Evolutionary conservation across 2,888 invertebrate genomes (phyloP), one percentile per base, ranked within the genome.

Genomic region (Maniola hyperantus): DNA sequence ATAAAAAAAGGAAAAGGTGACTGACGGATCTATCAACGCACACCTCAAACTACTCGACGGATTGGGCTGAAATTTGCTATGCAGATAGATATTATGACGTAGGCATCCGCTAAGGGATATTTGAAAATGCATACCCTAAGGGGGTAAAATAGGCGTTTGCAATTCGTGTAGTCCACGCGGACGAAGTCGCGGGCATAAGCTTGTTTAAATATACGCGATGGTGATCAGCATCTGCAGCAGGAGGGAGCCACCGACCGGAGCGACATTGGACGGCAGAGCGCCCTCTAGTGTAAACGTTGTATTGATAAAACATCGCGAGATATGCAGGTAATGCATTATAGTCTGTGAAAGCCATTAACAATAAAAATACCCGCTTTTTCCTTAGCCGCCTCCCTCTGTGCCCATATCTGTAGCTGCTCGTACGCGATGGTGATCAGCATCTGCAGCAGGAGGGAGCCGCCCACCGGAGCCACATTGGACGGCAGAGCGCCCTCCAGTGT

Each of bases 371-470:
- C 84, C 48, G 77, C 76, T 48, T 81, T 85, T 71, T 92, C 92
- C 55, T 81, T 88, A 4, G 68, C 76, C 1, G 80, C 78, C 70
- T 90, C 89, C 13, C 72, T 82, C 66, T 84, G 83, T 34, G 94
- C 93, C 87, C 91, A 93, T 39, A 93, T 92, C 57, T 94, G 87
- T 51, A 95, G 83, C 73, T 95, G 94, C 50, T 95, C 94, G 71
- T 97, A 97, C 0, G 96, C 83, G 0, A 95, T 93, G 0, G 95
- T 94, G 61, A 96, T 90, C 59, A 96, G 83, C 76, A 96, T 91
- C 83, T 97, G 97, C 48, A 97, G 84, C 13, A 97, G 79, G 6
- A 96, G 94, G 0, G 96, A 96, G 10, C 94, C 94, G 4, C 95
- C 95, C 0, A 96, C 93, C 0, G 97, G 97, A 55, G 91, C 93